phyloP scores from a whole-genome alignment of 1,140 invertebrate genomes.

The Eueides isabella region DNA sequence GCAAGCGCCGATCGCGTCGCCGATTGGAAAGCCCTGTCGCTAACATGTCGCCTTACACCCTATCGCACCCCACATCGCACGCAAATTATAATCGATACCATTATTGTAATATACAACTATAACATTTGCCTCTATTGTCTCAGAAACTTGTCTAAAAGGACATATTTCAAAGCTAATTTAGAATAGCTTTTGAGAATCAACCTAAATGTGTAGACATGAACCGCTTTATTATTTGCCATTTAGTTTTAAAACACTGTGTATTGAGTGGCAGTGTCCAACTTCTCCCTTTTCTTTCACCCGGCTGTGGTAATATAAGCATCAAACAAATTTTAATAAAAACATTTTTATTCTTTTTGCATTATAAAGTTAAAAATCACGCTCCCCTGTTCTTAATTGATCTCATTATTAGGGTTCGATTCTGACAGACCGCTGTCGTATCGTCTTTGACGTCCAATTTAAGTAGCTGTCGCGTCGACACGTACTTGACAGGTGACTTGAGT shows the following conservation, averaged over 20 bases:
- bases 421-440: constrained; percentile 48
- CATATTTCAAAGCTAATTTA: constrained; percentile 1
- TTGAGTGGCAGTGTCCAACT: too few species aligned
- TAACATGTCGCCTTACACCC: constrained; percentile 70
- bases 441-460: constrained; percentile 57
- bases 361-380: constrained; percentile 12
- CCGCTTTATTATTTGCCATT: too few species aligned
- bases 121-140: constrained; percentile 77
- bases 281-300: too few species aligned
- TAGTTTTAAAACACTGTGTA: too few species aligned
- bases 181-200: not conserved
- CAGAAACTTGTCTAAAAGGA: not conserved
- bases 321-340: not conserved
- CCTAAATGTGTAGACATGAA: too few species aligned
- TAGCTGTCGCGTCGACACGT: constrained; percentile 50
- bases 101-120: constrained; percentile 78
- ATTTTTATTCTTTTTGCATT: not conserved
- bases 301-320: too few species aligned
- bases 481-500: constrained; percentile 45
- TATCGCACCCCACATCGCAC: constrained; percentile 74
- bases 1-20: constrained; percentile 71
- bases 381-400: constrained; percentile 20
- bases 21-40: constrained; percentile 75
- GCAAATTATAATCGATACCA: constrained; percentile 82
- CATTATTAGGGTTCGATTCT: constrained; percentile 46